Base-by-base conservation (phyloP, 2,888 invertebrate species). In the Diaperis boleti region DNA sequence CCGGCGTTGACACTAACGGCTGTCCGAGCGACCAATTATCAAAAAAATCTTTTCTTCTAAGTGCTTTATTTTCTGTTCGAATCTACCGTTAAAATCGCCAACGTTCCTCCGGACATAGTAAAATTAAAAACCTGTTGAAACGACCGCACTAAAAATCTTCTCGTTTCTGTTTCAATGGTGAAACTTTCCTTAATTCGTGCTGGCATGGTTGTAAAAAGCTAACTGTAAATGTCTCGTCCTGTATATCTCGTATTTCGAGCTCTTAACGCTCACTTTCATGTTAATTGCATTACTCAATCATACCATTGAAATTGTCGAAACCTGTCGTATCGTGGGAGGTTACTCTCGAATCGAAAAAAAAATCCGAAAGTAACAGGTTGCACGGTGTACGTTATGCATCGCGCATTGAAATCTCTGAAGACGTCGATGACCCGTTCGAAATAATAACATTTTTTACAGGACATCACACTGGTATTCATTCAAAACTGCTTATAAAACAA, bases 371-470 rank as follows among this genome's bases (percentile, higher is more conserved):
- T 56, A 56, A 47, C 45, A 59, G 59, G 59, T 59, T 39, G 57
- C 33, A 35, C 18, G 18, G 54, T 22, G 20, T 56, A n/a, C n/a
- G n/a, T n/a, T n/a, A 17, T 11, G 50, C 35, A 45, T 37, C 13
- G 20, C 8, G 6, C n/a, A 10, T 1, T 2, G n/a, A 18, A 17
- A 42, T 10, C 8, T 41, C 4, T 11, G 7, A n/a, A 35, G 17
- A 31, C 61, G 61, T 61, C 62, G 62, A 42, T 62, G 62, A 62
- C 62, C 62, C 56, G 35, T 42, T 33, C 35, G 20, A 47, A 62
- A 62, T 50, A 56, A 33, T 50, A 57, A 57, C 50, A 35, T 57
- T 57, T 55, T 62, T 55, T 47, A 20, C 47, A 45, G 57, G 45
- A 45, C 57, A 55, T 55, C 42, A 55, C 55, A 55, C 56, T 45